phyloP scores from a whole-genome alignment of 2,113 vertebrate genomes.

The Ascaphus truei region DNA sequence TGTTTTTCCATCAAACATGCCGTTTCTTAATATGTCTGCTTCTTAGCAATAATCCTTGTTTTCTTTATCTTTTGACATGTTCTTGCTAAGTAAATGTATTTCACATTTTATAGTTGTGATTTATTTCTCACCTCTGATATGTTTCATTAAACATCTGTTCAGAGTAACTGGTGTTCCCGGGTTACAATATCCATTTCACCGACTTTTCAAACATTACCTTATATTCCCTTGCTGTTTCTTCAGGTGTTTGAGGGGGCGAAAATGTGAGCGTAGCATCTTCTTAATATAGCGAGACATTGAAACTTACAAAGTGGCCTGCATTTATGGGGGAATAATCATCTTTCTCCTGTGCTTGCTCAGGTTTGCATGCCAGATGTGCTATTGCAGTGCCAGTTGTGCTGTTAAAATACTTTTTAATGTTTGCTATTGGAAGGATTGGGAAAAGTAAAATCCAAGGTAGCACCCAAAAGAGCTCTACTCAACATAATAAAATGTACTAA shows the following conservation, averaged over 20 bases:
- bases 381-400: no score
- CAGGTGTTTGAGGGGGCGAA: neutral
- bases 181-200: conserved; percentile 15
- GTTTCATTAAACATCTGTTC: conserved; percentile 19
- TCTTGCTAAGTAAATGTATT: conserved; percentile 6
- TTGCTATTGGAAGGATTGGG: no score
- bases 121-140: conserved; percentile 3
- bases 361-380: conserved; percentile 3
- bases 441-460: no score
- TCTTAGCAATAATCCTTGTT: conserved; percentile 12
- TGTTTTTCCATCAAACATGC: neutral
- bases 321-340: neutral
- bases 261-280: neutral
- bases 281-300: neutral
- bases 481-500: no score
- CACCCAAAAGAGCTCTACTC: no score
- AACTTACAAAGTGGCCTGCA: neutral
- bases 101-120: conserved; percentile 1
- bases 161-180: neutral
- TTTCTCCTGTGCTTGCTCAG: neutral
- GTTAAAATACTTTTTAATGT: no score
- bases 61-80: conserved; percentile 7
- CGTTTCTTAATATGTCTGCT: neutral
- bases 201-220: conserved; percentile 17
- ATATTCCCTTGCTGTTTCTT: conserved; percentile 1